Percentiles rank a stretch among this genome's conserved stretches.
Evolutionary conservation across 2,888 invertebrate genomes (phyloP).

Genomic region (Synanthedon tipuliformis): DNA sequence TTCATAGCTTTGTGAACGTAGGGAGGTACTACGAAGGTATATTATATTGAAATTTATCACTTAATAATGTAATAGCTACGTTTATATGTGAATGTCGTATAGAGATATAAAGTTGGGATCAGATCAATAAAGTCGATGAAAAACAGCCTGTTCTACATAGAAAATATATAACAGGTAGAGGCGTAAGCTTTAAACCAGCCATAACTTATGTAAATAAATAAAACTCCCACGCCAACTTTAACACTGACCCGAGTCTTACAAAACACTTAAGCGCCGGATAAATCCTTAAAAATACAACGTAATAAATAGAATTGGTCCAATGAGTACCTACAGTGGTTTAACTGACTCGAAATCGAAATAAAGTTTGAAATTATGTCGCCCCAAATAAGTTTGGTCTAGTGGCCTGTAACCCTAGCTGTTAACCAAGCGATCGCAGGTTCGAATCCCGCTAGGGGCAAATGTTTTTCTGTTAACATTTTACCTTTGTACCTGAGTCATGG

Average conservation of each 20-base stretch:
- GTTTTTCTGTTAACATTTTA: too few species aligned
- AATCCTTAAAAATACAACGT: constrained; percentile 47
- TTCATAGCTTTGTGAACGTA: too few species aligned
- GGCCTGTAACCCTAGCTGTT: too few species aligned
- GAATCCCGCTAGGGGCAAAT: too few species aligned
- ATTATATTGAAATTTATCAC: too few species aligned
- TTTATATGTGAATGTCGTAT: background rate
- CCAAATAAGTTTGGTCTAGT: too few species aligned
- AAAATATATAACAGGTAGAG: constrained; percentile 28
- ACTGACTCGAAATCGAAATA: constrained; percentile 16
- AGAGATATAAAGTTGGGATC: constrained; percentile 24
- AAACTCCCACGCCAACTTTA: constrained; percentile 46
- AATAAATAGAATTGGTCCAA: constrained; percentile 37
- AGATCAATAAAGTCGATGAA: constrained; percentile 42
- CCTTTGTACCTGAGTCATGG: too few species aligned
- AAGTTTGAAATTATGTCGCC: constrained; percentile 13
- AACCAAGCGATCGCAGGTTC: too few species aligned
- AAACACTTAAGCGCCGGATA: constrained; percentile 38
- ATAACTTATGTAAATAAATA: constrained; percentile 53
- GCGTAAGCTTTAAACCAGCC: constrained; percentile 34
- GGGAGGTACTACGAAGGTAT: too few species aligned
- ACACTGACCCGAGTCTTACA: constrained; percentile 41
- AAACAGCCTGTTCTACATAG: constrained; percentile 43
- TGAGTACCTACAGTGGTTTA: constrained; percentile 26
- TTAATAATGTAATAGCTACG: too few species aligned